Evolutionary conservation across 2,113 vertebrate genomes (phyloP).

Genomic region (Nerophis lumbriciformis): DNA sequence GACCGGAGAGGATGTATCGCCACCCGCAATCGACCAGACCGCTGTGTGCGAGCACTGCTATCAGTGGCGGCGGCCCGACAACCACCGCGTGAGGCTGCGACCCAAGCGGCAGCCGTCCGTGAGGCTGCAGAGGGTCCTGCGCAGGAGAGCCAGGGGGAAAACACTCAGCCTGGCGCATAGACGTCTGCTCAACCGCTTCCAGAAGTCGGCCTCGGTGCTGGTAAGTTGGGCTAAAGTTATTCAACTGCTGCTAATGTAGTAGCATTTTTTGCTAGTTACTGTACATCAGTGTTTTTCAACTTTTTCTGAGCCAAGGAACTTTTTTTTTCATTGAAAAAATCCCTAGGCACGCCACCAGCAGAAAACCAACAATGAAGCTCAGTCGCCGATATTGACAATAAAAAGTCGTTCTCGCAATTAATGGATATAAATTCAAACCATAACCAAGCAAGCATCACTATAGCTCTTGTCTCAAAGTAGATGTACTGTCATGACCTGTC

Average conservation of each 20-base stretch:
- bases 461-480: too few relatives aligned
- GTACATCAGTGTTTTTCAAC: too few relatives aligned
- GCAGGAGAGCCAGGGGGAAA: slow-evolving; percentile 63
- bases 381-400: too few relatives aligned
- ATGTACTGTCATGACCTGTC: too few relatives aligned
- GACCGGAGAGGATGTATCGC: not conserved
- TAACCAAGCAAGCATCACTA: too few relatives aligned
- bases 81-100: slow-evolving; percentile 75
- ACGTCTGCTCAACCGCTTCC: slow-evolving; percentile 77
- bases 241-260: not conserved
- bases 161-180: slow-evolving; percentile 77
- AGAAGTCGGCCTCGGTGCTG: slow-evolving; percentile 75
- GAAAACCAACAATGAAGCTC: too few relatives aligned
- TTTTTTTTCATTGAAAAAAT: too few relatives aligned
- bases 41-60: slow-evolving; percentile 79
- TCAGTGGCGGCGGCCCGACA: slow-evolving; percentile 78
- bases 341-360: too few relatives aligned
- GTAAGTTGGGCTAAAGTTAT: slow-evolving; percentile 68
- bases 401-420: too few relatives aligned
- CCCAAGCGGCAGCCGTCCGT: slow-evolving; percentile 77
- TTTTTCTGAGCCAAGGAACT: too few relatives aligned
- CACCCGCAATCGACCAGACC: slow-evolving; percentile 23
- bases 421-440: too few relatives aligned
- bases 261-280: not conserved
- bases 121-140: slow-evolving; percentile 75